phyloP scores from a whole-genome alignment of 2,888 invertebrate species.

The Acanthopleura granulata region DNA sequence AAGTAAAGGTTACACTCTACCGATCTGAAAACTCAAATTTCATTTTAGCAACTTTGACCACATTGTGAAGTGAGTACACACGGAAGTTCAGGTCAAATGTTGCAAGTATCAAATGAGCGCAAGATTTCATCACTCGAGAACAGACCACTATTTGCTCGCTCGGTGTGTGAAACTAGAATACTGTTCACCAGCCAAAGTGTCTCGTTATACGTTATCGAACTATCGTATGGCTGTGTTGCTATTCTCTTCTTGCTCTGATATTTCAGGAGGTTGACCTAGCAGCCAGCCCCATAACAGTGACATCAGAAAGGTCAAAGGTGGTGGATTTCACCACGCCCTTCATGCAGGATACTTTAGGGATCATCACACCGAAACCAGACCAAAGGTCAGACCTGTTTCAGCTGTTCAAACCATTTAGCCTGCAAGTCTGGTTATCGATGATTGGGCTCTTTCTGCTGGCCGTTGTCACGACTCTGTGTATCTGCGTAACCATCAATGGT shows the following conservation, averaged over 20 bases:
- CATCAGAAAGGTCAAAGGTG: neutral
- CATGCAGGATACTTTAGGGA: neutral
- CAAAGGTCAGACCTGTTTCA: neutral
- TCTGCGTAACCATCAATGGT: too few species aligned
- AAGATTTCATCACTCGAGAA: too few species aligned
- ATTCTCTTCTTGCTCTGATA: neutral
- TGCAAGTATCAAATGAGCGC: too few species aligned
- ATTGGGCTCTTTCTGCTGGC: too few species aligned
- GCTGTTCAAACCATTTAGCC: slow-evolving; percentile 1
- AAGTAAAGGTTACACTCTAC: too few species aligned
- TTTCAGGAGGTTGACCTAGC: slow-evolving; percentile 4
- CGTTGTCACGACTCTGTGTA: too few species aligned
- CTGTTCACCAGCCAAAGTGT: neutral
- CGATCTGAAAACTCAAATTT: too few species aligned
- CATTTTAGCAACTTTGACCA: too few species aligned
- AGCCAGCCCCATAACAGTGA: neutral
- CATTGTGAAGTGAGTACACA: too few species aligned
- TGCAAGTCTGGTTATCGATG: neutral
- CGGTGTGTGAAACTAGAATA: too few species aligned
- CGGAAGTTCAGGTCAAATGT: too few species aligned
- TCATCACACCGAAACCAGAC: neutral
- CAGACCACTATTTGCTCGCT: too few species aligned
- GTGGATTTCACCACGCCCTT: slow-evolving; percentile 9
- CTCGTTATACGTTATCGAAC: neutral
- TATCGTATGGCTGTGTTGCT: neutral